Percentiles rank a stretch among this genome's conserved stretches.
phyloP scores from a whole-genome alignment of 2,888 invertebrate species.

The Heliconius sara region DNA sequence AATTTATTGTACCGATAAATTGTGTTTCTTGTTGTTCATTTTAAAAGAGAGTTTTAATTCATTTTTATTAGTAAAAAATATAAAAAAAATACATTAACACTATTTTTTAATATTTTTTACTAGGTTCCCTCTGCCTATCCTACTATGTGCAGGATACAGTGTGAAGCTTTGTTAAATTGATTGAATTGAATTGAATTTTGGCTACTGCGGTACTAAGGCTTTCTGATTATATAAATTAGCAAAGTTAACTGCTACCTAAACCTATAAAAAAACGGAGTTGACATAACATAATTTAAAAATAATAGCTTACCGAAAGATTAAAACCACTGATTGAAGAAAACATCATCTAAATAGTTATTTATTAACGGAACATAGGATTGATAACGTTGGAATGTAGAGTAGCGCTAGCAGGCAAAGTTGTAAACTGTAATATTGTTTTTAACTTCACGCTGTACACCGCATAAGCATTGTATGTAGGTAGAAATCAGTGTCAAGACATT shows the following conservation, averaged over 20 bases:
- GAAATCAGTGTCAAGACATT: too few species aligned
- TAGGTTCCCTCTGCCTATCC: too few species aligned
- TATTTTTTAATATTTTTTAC: too few species aligned
- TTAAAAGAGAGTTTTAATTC: neutral
- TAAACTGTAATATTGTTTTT: neutral
- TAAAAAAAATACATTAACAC: too few species aligned
- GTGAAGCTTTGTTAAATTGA: too few species aligned
- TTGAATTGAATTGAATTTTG: too few species aligned
- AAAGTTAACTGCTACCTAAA: neutral
- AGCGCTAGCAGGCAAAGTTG: neutral
- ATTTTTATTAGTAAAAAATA: neutral
- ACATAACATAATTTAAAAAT: neutral
- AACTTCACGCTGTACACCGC: too few species aligned
- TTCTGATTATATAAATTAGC: neutral
- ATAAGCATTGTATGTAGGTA: too few species aligned
- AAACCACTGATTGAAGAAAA: neutral
- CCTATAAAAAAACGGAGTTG: neutral
- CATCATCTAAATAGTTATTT: neutral
- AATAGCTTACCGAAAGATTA: neutral
- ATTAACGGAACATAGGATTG: neutral
- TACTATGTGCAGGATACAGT: too few species aligned
- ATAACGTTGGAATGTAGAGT: neutral
- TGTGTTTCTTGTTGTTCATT: neutral
- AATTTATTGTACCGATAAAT: neutral
- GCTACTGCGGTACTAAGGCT: neutral